Base-by-base conservation (phyloP, 2,888 invertebrate species). In the Apodemia arnacis region DNA sequence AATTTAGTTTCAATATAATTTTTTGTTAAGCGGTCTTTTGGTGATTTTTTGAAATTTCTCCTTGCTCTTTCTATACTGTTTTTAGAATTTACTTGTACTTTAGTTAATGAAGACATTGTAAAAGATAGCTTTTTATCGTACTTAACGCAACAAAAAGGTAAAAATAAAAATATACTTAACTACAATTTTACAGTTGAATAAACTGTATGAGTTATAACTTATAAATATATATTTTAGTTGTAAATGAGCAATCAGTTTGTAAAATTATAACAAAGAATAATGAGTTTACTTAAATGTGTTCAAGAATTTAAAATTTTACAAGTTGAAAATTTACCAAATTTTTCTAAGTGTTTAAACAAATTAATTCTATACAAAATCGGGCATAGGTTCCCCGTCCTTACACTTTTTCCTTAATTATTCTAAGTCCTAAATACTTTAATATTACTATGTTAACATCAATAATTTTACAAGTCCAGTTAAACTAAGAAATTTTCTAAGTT, bases 51-150 rank as follows among this genome's bases (percentile, higher is more conserved):
- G 5, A 63, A 63, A 63, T 63, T 63, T 21, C 24, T 63, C 10
- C 63, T 63, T 11, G 63, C 63, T 24, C 63, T 63, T 63, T 63
- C 63, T 63, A 63, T 63, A 8, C 72, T 70, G 10, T 92, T 84
- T 83, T 91, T 87, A 2, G 92, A 78, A 70, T 91, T 94, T 91
- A 94, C 93, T 82, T 94, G 89, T 21, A 83, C 77, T 10, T 4
- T 63, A 10, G 24, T 63, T 63, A 63, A 63, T 24, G 63, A 63
- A 24, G 63, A 24, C 63, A 63, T 63, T 44, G 41, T 44, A 44
- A 44, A 13, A 44, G 41, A 34, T n/a, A n/a, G n/a, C n/a, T n/a
- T n/a, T n/a, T 34, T 34, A 34, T 8, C 34, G 34, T 34, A 34
- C 34, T 44, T 44, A 44, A 44, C 41, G 11, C 41, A 44, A 13